A percentile compares a stretch with the other conserved stretches of the same genome.
Evolutionary conservation across 2,113 vertebrate species (phyloP).

Genomic region (Tylochromis polylepis): DNA sequence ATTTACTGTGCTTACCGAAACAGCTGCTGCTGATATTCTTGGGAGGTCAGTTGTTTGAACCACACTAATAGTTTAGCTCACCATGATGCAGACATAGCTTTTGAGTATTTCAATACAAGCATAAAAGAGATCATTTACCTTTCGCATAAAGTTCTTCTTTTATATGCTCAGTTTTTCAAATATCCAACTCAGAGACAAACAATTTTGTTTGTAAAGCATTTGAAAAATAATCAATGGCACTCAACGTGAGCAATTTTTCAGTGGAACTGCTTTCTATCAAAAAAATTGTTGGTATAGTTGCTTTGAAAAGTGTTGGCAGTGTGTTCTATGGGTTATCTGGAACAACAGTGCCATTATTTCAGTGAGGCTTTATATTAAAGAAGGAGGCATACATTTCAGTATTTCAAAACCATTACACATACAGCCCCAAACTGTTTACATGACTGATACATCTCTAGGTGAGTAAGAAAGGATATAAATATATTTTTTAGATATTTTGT

Average conservation of each 20-base stretch:
- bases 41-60: neutral
- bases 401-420: neutral
- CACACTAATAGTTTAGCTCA: neutral
- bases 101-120: neutral
- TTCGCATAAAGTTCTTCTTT: neutral
- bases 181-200: neutral
- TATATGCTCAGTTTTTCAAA: neutral
- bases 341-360: neutral
- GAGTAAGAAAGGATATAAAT: neutral
- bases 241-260: neutral
- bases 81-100: neutral
- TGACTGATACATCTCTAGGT: neutral
- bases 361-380: neutral
- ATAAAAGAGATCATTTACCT: neutral
- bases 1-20: neutral
- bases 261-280: neutral
- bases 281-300: neutral
- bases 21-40: neutral
- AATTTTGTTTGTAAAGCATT: neutral
- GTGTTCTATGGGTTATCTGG: neutral
- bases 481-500: neutral
- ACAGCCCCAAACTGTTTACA: neutral
- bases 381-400: neutral
- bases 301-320: neutral
- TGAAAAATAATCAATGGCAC: neutral